A percentile compares a stretch with the other conserved stretches of the same genome.
Conservation (phyloP, 2,888 invertebrate genomes). For the Artemia sinica region DNA sequence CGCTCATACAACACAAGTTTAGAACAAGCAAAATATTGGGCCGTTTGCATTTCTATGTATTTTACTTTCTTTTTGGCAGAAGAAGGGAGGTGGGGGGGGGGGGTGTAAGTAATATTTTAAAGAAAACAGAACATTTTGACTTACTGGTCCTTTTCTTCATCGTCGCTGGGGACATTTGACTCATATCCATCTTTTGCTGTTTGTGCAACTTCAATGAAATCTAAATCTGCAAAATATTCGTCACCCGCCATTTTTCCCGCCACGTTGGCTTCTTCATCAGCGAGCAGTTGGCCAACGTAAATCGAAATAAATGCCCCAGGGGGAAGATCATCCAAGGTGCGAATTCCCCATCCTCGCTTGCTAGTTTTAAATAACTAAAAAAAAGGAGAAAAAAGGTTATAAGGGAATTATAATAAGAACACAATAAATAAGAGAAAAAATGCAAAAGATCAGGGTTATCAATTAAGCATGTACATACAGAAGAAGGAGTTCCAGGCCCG, state of each 20-base stretch:
- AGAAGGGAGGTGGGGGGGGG: too few species aligned
- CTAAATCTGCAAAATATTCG: conserved; percentile 89
- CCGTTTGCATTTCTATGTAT: too few species aligned
- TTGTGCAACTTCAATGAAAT: conserved; percentile 87
- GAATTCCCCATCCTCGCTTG: conserved; percentile 87
- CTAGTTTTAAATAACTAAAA: conserved; percentile 85
- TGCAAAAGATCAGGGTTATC: too few species aligned
- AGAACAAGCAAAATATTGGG: too few species aligned
- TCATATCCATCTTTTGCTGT: conserved; percentile 59
- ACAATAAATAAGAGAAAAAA: too few species aligned
- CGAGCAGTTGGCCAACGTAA: conserved; percentile 80
- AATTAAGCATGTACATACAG: too few species aligned
- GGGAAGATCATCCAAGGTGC: conserved; percentile 86
- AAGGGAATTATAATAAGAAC: too few species aligned
- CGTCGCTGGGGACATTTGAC: conserved; percentile 25
- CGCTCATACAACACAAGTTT: too few species aligned
- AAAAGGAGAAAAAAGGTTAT: not conserved
- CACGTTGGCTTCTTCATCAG: conserved; percentile 69
- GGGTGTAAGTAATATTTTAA: not conserved
- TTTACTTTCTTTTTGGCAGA: too few species aligned
- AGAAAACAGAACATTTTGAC: not conserved
- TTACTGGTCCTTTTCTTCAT: conserved; percentile 17
- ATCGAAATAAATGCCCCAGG: conserved; percentile 86
- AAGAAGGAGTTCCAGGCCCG: too few species aligned
- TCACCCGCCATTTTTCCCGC: conserved; percentile 75